Evolutionary conservation across 2,797 vertebrate species (phyloP).

Genomic region (Pampus argenteus): DNA sequence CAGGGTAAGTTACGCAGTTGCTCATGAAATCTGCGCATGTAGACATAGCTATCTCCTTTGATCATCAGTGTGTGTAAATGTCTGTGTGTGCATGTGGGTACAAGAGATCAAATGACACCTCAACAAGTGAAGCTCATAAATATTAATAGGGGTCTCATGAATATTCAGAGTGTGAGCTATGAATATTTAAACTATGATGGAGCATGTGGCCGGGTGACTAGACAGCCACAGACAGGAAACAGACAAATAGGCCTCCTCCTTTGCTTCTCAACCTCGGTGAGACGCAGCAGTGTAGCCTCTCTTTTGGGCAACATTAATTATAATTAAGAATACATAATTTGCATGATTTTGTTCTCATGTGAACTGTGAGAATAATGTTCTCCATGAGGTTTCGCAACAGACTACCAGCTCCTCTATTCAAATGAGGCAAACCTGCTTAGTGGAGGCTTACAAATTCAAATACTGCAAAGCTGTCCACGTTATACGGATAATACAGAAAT

Average conservation of each 20-base stretch:
- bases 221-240: conserved; percentile 78
- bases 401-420: conserved; percentile 35
- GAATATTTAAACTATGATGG: conserved; percentile 84
- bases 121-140: conserved; percentile 78
- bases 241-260: conserved; percentile 76
- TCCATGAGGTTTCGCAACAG: conserved; percentile 22
- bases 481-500: background rate
- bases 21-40: conserved; percentile 32
- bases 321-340: conserved; percentile 67
- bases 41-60: conserved; percentile 52
- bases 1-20: conserved; percentile 37
- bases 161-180: conserved; percentile 74
- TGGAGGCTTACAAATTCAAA: conserved; percentile 36
- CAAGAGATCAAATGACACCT: conserved; percentile 77
- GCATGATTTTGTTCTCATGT: conserved; percentile 57
- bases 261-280: conserved; percentile 55
- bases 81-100: conserved; percentile 59
- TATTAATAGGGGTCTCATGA: conserved; percentile 74
- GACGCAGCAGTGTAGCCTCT: conserved; percentile 35
- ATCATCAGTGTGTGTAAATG: conserved; percentile 61
- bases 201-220: conserved; percentile 75
- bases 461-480: conserved; percentile 22
- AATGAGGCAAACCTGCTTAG: conserved; percentile 59
- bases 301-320: conserved; percentile 61
- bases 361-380: conserved; percentile 54